A percentile compares a stretch with the other conserved stretches of the same genome.
Evolutionary conservation across 35 echinoderm and acorn worm genomes (phyloP).

Genomic region (Heliocidaris tuberculata): DNA sequence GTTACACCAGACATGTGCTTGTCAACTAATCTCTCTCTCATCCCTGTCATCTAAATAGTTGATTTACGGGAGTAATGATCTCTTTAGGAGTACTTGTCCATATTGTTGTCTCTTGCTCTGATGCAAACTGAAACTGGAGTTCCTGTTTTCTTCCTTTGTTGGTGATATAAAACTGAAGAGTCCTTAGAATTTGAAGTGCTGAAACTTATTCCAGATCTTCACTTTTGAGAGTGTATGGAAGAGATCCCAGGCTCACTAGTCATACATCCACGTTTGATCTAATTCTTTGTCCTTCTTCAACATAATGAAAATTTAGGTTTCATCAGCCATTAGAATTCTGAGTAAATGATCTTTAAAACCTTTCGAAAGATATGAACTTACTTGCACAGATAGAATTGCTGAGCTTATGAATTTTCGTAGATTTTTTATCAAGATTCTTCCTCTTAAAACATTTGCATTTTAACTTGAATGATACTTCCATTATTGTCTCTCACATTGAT

Average conservation of each 20-base stretch:
- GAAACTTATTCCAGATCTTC: slow-evolving; percentile 3
- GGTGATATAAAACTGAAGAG: background rate
- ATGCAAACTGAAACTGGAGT: background rate
- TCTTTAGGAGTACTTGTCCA: background rate
- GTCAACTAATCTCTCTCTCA: background rate
- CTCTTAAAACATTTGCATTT: too few relatives aligned
- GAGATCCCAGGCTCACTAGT: background rate
- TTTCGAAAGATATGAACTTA: too few relatives aligned
- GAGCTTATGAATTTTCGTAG: too few relatives aligned
- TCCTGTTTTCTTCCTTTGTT: background rate
- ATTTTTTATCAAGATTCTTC: too few relatives aligned
- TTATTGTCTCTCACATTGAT: too few relatives aligned
- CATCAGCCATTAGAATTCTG: too few relatives aligned
- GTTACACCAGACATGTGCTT: background rate
- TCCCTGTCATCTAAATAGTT: background rate
- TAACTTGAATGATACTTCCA: too few relatives aligned
- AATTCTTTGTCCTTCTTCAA: background rate
- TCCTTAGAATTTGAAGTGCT: background rate
- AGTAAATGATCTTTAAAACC: too few relatives aligned
- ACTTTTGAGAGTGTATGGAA: background rate
- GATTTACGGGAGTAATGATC: slow-evolving; percentile 2
- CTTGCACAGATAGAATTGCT: too few relatives aligned
- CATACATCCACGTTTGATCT: background rate
- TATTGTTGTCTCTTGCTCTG: background rate
- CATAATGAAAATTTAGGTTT: too few relatives aligned